These are phyloP conservation scores for Pseudomyrmex dendroicus DNA, from an alignment of 1,140 invertebrate genomes.

Conservation along the genomic window DNA sequence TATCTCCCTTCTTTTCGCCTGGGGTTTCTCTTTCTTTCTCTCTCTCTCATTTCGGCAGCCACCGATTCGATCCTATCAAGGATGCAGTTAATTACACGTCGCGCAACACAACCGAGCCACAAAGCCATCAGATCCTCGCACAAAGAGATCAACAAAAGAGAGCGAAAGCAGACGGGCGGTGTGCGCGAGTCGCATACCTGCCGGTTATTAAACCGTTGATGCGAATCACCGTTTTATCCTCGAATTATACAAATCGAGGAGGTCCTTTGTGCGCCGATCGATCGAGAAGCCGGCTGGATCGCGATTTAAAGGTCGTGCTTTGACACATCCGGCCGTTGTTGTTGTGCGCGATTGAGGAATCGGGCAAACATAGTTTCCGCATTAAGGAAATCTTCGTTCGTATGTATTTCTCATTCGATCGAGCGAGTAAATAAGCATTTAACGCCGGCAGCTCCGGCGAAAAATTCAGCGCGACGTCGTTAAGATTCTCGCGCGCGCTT, in stretches of 20 bases:
- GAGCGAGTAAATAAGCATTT: constrained; percentile 44
- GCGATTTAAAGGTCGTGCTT: constrained; percentile 56
- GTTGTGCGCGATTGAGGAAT: neutral
- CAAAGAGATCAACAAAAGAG: constrained; percentile 58
- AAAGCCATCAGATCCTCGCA: constrained; percentile 45
- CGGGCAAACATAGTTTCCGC: neutral
- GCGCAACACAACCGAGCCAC: constrained; percentile 55
- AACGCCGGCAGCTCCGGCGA: constrained; percentile 13
- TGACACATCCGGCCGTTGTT: constrained; percentile 31
- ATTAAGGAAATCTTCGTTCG: constrained; percentile 16
- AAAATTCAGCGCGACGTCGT: constrained; percentile 36
- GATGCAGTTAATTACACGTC: constrained; percentile 71
- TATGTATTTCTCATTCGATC: neutral
- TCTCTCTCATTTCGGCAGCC: constrained; percentile 30
- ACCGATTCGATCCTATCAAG: constrained; percentile 64
- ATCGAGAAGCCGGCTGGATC: constrained; percentile 32
- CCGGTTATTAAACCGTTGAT: constrained; percentile 64
- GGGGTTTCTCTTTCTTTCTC: constrained; percentile 20
- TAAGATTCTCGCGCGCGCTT: neutral
- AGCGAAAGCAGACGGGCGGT: constrained; percentile 15
- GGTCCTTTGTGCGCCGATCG: constrained; percentile 53
- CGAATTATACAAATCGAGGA: constrained; percentile 67
- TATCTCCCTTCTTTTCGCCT: too few relatives aligned
- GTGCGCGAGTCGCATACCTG: constrained; percentile 54
- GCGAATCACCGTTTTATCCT: constrained; percentile 71